These are phyloP conservation scores for Dyspetes luteomarginatus DNA, from an alignment of 2,888 invertebrate species.

Conservation along the genomic window DNA sequence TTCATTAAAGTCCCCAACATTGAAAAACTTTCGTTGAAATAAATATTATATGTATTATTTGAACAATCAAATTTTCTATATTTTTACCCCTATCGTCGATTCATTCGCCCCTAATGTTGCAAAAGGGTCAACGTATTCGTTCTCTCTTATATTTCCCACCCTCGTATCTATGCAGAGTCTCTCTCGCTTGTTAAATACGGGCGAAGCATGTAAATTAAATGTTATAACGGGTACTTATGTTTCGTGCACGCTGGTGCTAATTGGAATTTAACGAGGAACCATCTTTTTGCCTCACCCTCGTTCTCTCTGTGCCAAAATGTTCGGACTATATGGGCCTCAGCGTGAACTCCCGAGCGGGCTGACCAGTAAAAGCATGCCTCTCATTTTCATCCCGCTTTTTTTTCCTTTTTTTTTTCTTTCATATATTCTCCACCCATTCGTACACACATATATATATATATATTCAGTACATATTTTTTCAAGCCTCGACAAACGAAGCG, in stretches of 20 bases:
- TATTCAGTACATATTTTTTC: neutral
- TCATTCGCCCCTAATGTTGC: neutral
- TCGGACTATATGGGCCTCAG: conserved; percentile 11
- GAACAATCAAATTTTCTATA: neutral
- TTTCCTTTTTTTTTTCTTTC: too few relatives aligned
- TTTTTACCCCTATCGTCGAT: neutral
- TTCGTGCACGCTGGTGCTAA: conserved; percentile 55
- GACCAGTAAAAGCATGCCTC: conserved; percentile 1
- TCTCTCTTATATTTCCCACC: neutral
- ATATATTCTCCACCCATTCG: conserved; percentile 7
- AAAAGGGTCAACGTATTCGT: conserved; percentile 11
- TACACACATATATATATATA: neutral
- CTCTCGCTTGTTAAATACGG: conserved; percentile 43
- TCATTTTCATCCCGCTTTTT: conserved; percentile 11
- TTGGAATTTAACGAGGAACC: conserved; percentile 64
- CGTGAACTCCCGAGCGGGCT: conserved; percentile 18
- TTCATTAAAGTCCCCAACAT: too few relatives aligned
- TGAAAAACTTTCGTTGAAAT: neutral
- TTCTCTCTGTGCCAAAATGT: conserved; percentile 24
- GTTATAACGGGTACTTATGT: conserved; percentile 66
- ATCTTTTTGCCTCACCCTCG: neutral
- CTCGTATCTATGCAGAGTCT: neutral
- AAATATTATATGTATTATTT: neutral
- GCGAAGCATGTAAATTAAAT: conserved; percentile 62
- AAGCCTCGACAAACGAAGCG: neutral